phyloP scores from a whole-genome alignment of 1,140 invertebrate genomes.

The Aphaenogaster floridana region DNA sequence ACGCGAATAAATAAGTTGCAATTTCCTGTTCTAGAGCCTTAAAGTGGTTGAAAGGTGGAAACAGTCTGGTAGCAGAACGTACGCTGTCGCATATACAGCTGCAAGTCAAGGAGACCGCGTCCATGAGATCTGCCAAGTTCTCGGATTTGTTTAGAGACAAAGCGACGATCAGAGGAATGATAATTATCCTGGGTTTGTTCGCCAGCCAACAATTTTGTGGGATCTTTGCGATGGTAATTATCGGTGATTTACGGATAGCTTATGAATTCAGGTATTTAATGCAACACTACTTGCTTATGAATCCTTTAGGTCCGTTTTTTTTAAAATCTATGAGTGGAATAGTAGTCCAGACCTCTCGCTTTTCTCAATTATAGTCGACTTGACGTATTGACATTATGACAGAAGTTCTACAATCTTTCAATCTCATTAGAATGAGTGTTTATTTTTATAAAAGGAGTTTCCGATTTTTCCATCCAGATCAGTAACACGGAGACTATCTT shows the following conservation, averaged over 20 bases:
- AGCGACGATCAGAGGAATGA: conserved; percentile 82
- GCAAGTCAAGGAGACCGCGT: conserved; percentile 73
- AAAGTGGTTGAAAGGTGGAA: conserved; percentile 86
- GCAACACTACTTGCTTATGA: background rate
- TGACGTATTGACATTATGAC: background rate
- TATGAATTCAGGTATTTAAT: background rate
- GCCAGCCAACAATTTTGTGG: conserved; percentile 83
- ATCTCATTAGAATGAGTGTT: background rate
- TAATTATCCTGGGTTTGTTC: conserved; percentile 85
- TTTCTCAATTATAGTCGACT: background rate
- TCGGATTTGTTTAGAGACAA: conserved; percentile 79
- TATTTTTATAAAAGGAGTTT: conserved; percentile 33
- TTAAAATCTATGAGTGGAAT: background rate
- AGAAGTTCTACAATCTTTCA: background rate
- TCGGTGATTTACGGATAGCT: background rate
- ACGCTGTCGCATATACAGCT: conserved; percentile 78
- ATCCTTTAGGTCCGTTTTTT: background rate
- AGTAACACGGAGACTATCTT: conserved; percentile 89
- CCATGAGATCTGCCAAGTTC: conserved; percentile 65
- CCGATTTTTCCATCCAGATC: conserved; percentile 73
- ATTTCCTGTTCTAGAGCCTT: conserved; percentile 83
- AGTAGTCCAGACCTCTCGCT: too few relatives aligned
- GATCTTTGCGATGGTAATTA: conserved; percentile 83
- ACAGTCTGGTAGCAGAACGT: conserved; percentile 80
- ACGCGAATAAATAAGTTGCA: background rate